Evolutionary conservation across 2,888 invertebrate species (phyloP).

Genomic region (Acanthosepion lycidas): DNA sequence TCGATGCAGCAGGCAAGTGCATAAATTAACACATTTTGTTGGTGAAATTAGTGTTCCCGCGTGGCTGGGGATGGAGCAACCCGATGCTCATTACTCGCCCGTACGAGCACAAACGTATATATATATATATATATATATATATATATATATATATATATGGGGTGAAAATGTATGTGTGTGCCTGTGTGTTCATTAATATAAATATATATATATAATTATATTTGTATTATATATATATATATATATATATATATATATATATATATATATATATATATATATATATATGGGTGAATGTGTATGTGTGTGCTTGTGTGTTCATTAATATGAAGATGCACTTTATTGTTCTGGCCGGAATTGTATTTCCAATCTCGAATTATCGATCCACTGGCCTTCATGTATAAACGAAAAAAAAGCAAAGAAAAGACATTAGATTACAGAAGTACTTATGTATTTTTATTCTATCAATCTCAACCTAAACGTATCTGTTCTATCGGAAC

Average conservation of each 20-base stretch:
- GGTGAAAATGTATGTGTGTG: not conserved
- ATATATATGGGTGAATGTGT: too few relatives aligned
- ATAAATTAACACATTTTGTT: slow-evolving; percentile 2
- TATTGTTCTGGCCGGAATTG: too few relatives aligned
- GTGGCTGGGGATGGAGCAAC: not conserved
- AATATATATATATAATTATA: too few relatives aligned
- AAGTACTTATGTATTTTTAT: too few relatives aligned
- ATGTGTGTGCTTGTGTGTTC: not conserved
- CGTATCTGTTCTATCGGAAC: too few relatives aligned
- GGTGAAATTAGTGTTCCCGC: not conserved
- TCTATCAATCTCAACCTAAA: too few relatives aligned
- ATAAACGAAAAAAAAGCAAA: too few relatives aligned
- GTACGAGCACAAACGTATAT: not conserved
- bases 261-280: too few relatives aligned
- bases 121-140: not conserved
- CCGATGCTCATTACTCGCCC: not conserved
- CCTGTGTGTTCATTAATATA: not conserved
- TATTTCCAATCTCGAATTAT: too few relatives aligned
- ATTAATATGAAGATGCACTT: too few relatives aligned
- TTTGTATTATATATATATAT: not conserved
- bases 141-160: not conserved
- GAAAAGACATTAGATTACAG: too few relatives aligned
- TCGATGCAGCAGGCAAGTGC: not conserved
- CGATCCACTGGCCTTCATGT: too few relatives aligned
- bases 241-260: not conserved